phyloP scores from a whole-genome alignment of 1,140 invertebrate species.

The Sinella curviseta region DNA sequence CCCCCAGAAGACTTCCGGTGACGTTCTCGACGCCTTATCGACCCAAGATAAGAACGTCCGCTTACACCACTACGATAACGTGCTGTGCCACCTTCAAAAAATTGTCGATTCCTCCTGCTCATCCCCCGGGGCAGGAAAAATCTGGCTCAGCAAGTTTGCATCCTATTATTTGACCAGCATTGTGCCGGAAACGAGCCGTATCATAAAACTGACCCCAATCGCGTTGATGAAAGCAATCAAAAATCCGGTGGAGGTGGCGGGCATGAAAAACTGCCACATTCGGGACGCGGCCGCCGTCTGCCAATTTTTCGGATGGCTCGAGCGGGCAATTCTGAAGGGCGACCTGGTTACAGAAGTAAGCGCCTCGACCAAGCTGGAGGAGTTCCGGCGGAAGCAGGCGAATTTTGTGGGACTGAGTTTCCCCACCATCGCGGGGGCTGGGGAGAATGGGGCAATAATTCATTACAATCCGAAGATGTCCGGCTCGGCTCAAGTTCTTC shows the following conservation, averaged over 20 bases:
- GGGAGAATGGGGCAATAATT: conserved; percentile 87
- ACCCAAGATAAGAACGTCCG: conserved; percentile 49
- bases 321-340: conserved; percentile 64
- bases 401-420: conserved; percentile 88
- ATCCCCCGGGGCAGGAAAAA: too few relatives aligned
- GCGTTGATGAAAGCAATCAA: conserved; percentile 85
- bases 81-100: conserved; percentile 52
- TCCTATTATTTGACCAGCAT: conserved; percentile 67
- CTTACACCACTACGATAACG: conserved; percentile 63
- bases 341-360: conserved; percentile 78
- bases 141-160: conserved; percentile 70
- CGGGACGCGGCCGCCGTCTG: conserved; percentile 87
- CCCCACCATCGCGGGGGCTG: conserved; percentile 85
- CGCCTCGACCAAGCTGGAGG: conserved; percentile 77
- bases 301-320: conserved; percentile 90
- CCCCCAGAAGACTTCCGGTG: conserved; percentile 59
- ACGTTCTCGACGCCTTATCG: background rate
- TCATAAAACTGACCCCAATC: conserved; percentile 60
- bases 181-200: conserved; percentile 60
- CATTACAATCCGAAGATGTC: conserved; percentile 77
- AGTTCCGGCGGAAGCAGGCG: conserved; percentile 67
- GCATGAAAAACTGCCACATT: conserved; percentile 83
- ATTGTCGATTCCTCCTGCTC: background rate
- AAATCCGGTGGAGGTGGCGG: conserved; percentile 79
- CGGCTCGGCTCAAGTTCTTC: conserved; percentile 55